Conservation (phyloP, 1,140 invertebrate genomes). For the Eufriesea mexicana region DNA sequence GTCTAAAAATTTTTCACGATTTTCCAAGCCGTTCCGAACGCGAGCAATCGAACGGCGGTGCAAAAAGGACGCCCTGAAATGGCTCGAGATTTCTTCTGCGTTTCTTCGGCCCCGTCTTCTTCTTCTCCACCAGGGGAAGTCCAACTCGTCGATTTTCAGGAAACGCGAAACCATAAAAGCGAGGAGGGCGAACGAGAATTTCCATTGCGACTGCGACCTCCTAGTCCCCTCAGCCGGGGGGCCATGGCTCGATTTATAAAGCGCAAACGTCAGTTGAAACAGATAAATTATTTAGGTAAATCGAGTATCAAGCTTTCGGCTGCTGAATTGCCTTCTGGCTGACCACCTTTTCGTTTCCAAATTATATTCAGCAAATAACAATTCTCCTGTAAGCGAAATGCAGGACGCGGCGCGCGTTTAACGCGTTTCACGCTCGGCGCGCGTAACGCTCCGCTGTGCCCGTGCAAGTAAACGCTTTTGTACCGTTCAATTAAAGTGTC, state of each 20-base stretch:
- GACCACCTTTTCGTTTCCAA: not conserved
- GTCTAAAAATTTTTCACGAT: too few relatives aligned
- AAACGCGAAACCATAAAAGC: not conserved
- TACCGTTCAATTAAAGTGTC: constrained; percentile 1
- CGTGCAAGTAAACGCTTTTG: not conserved
- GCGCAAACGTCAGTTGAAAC: not conserved
- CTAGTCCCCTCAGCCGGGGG: too few relatives aligned
- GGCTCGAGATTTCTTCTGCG: too few relatives aligned
- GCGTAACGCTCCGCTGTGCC: not conserved
- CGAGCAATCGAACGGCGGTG: too few relatives aligned
- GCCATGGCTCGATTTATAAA: not conserved
- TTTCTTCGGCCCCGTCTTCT: not conserved
- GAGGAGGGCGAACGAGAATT: not conserved
- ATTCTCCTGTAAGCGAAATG: not conserved
- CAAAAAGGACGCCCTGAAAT: too few relatives aligned
- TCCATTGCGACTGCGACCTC: too few relatives aligned
- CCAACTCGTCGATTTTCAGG: not conserved
- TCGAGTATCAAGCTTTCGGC: not conserved
- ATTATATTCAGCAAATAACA: not conserved
- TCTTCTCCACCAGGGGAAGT: too few relatives aligned
- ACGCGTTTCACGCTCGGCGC: not conserved
- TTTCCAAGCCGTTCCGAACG: too few relatives aligned
- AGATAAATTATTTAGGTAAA: constrained; percentile 24
- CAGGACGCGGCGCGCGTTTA: too few relatives aligned
- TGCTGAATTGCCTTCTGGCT: not conserved